Conservation (phyloP, 2,113 vertebrate genomes). For the Glareola pratincola region DNA sequence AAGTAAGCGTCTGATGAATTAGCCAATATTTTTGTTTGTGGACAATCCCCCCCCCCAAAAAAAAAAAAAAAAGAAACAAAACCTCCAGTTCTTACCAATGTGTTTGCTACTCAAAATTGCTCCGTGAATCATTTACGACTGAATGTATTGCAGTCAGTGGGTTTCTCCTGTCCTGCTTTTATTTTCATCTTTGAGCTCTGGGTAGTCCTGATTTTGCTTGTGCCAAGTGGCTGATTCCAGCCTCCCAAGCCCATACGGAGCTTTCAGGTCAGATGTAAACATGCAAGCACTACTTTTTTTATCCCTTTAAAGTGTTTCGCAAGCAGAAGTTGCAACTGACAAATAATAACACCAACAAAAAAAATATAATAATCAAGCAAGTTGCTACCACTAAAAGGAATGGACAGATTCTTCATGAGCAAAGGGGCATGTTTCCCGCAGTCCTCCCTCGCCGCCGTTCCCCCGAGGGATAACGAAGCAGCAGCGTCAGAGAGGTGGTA, state of each 20-base stretch:
- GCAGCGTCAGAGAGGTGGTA: not conserved
- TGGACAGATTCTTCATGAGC: not conserved
- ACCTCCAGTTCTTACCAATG: not conserved
- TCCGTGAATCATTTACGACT: not conserved
- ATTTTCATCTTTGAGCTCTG: not conserved
- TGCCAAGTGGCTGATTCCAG: not conserved
- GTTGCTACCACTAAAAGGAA: not conserved
- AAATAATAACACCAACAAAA: not conserved
- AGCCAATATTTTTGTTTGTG: slow-evolving; percentile 55
- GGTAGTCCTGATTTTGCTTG: not conserved
- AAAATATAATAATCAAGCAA: not conserved
- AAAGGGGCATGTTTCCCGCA: fast-evolving
- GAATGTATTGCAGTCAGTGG: not conserved
- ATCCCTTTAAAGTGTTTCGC: not conserved
- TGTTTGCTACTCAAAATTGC: not conserved
- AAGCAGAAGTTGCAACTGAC: not conserved
- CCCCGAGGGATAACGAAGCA: not conserved
- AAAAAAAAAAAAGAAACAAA: not conserved
- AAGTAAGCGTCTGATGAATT: slow-evolving; percentile 38
- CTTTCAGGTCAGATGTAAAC: not conserved
- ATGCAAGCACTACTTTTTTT: not conserved
- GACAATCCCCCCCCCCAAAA: not conserved
- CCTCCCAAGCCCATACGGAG: not conserved
- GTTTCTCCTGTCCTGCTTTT: not conserved
- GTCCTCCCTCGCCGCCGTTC: fast-evolving